phyloP scores from a whole-genome alignment of 2,113 vertebrate genomes.

The Malaclemys terrapin region DNA sequence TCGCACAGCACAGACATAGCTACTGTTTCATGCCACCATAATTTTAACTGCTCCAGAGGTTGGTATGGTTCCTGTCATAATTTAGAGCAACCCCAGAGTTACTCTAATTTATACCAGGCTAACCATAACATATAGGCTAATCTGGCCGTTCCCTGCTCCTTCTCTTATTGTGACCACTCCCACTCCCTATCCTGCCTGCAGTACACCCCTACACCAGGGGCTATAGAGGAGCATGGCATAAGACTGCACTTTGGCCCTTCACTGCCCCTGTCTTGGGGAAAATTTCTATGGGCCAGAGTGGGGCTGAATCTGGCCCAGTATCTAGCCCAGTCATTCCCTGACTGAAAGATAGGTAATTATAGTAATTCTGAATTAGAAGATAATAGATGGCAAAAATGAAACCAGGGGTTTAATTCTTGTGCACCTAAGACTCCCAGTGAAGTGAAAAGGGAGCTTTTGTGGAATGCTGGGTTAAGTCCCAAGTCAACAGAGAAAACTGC shows the following conservation, averaged over 20 bases:
- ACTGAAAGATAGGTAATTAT: background rate
- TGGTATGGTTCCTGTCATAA: background rate
- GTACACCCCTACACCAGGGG: background rate
- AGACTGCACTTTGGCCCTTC: rapidly evolving
- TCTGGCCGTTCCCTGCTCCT: background rate
- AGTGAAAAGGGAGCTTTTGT: background rate
- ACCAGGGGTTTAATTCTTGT: conserved; percentile 35
- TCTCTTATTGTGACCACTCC: background rate
- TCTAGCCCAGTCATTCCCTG: background rate
- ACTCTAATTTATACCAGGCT: background rate
- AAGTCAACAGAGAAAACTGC: too few species aligned
- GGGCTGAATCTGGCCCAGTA: rapidly evolving
- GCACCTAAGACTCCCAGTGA: background rate
- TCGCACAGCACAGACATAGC: background rate
- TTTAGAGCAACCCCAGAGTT: background rate
- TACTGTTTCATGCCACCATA: background rate
- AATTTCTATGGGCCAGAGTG: rapidly evolving
- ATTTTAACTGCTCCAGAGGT: background rate
- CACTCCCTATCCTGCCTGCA: background rate
- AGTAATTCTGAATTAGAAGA: background rate
- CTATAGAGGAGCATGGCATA: background rate
- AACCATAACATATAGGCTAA: background rate
- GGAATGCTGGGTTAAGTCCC: too few species aligned
- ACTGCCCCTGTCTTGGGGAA: rapidly evolving
- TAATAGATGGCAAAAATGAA: background rate